A percentile compares a stretch with the other conserved stretches of the same genome.
These are phyloP conservation scores for Coregonus clupeaformis DNA, from an alignment of 2,113 vertebrate genomes.

Conservation along the genomic window DNA sequence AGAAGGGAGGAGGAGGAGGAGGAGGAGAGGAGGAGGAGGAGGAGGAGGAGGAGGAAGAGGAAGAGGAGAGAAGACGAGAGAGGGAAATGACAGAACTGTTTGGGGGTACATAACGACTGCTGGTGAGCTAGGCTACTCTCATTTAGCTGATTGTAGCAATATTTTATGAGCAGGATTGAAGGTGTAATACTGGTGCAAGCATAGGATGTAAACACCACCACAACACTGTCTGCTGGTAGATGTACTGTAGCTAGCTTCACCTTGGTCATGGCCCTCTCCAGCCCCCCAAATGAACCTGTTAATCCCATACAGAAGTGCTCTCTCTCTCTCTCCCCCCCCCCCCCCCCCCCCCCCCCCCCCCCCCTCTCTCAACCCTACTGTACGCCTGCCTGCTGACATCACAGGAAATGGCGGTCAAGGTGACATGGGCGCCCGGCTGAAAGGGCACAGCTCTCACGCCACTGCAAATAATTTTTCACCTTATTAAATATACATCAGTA, in stretches of 20 bases:
- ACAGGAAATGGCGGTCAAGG: slow-evolving; percentile 43
- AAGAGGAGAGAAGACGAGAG: background rate
- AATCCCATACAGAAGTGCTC: too few relatives aligned
- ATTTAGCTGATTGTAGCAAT: background rate
- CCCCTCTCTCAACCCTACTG: slow-evolving; percentile 1
- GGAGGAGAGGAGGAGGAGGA: too few relatives aligned
- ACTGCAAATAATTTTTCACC: slow-evolving; percentile 63
- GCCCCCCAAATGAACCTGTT: background rate
- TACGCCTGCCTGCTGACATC: slow-evolving; percentile 46
- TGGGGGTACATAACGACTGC: background rate
- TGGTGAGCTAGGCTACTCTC: background rate
- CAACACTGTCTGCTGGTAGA: background rate
- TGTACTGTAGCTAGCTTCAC: background rate
- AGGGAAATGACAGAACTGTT: slow-evolving; percentile 25
- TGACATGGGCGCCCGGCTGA: slow-evolving; percentile 52
- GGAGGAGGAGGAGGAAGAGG: too few relatives aligned
- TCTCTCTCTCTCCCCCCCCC: too few relatives aligned
- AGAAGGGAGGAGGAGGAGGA: too few relatives aligned
- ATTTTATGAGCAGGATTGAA: background rate
- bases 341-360: background rate
- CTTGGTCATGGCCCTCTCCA: background rate
- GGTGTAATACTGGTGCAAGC: background rate
- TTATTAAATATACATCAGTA: slow-evolving; percentile 75
- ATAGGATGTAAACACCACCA: background rate
- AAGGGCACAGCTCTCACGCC: slow-evolving; percentile 62